A percentile compares a stretch with the other conserved stretches of the same genome.
phyloP scores from a whole-genome alignment of 2,797 vertebrate genomes.

The Pangasius krempfi region DNA sequence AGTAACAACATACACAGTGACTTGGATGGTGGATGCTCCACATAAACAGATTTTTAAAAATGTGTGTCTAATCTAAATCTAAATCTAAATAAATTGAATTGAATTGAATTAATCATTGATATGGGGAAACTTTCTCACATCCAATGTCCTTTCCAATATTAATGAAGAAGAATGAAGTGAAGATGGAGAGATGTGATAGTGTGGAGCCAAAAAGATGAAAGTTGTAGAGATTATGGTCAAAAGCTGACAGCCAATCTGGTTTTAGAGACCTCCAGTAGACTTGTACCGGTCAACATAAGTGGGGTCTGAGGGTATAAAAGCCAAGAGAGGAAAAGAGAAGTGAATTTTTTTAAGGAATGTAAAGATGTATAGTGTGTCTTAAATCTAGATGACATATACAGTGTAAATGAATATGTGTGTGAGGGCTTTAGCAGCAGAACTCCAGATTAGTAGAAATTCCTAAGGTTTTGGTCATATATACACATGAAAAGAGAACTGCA shows the following conservation, averaged over 20 bases:
- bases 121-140: neutral
- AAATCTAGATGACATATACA: neutral
- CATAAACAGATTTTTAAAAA: neutral
- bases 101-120: neutral
- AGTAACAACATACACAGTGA: neutral
- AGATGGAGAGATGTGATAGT: neutral
- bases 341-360: too few species aligned
- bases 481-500: neutral
- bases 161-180: neutral
- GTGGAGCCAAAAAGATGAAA: neutral
- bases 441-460: neutral
- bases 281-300: neutral
- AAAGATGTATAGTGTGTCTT: neutral
- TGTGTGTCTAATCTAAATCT: neutral
- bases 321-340: too few species aligned
- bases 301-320: neutral
- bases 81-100: too few species aligned
- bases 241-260: neutral
- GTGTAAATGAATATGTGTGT: neutral
- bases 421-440: neutral
- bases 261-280: neutral
- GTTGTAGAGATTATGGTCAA: neutral
- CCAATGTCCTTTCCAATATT: neutral
- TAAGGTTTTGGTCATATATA: neutral
- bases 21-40: neutral